Conservation (phyloP, 1,140 invertebrate species). For the Drosophila sturtevanti region DNA sequence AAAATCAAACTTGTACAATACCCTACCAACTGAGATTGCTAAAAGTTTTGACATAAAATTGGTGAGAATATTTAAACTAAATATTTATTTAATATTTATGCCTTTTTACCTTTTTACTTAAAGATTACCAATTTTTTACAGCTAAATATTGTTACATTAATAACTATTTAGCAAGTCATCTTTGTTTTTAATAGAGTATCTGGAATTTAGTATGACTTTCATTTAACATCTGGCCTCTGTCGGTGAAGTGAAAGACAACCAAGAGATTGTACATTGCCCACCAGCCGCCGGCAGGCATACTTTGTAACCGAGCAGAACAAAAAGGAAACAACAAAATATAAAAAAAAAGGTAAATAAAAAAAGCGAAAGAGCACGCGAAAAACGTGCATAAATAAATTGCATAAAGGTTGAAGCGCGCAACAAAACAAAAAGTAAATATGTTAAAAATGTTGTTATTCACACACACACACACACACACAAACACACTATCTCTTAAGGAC, state of each 20-base stretch:
- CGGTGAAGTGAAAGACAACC: conserved; percentile 68
- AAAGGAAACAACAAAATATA: conserved; percentile 16
- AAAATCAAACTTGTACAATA: not conserved
- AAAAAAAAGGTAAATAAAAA: not conserved
- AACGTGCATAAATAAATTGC: conserved; percentile 75
- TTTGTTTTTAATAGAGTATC: not conserved
- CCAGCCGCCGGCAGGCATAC: conserved; percentile 66
- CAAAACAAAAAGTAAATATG: conserved; percentile 74
- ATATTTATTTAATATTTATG: too few species aligned
- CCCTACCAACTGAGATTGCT: not conserved
- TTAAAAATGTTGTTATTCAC: conserved; percentile 80
- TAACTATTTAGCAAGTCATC: too few species aligned
- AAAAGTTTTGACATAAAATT: not conserved
- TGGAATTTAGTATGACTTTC: too few species aligned
- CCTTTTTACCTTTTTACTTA: too few species aligned
- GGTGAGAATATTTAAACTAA: too few species aligned
- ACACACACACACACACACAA: conserved; percentile 44
- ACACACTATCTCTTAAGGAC: not conserved
- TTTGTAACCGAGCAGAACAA: conserved; percentile 61
- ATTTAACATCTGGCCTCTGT: not conserved
- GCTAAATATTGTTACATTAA: too few species aligned
- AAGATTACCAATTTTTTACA: too few species aligned
- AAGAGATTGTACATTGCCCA: conserved; percentile 74
- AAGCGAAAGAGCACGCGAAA: conserved; percentile 6
- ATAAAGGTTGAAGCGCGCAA: conserved; percentile 58